phyloP scores from a whole-genome alignment of 2,888 invertebrate species.

The Platycheirus albimanus region DNA sequence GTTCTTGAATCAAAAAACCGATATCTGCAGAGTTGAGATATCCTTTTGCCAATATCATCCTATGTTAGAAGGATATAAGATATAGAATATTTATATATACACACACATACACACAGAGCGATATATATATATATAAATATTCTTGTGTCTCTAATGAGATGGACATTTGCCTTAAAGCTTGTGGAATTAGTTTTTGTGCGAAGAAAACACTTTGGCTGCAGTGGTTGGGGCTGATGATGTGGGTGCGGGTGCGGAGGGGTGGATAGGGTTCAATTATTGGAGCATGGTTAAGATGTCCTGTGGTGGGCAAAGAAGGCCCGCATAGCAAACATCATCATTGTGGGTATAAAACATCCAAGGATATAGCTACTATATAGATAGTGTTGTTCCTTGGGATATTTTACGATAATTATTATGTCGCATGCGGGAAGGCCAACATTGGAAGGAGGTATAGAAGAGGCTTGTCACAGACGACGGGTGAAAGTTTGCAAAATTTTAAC shows the following conservation, averaged over 20 bases:
- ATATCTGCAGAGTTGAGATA: slow-evolving; percentile 66
- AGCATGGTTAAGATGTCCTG: neutral
- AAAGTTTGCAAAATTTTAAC: slow-evolving; percentile 53
- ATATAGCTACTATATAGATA: slow-evolving; percentile 4
- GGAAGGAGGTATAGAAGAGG: neutral
- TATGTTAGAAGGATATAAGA: slow-evolving; percentile 7
- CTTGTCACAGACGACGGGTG: slow-evolving; percentile 23
- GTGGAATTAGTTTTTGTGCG: slow-evolving; percentile 65
- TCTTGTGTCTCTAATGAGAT: slow-evolving; percentile 57
- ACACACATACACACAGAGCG: neutral
- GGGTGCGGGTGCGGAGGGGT: neutral
- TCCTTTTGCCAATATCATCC: slow-evolving; percentile 47
- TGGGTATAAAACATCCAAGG: slow-evolving; percentile 18
- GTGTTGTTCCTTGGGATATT: slow-evolving; percentile 47
- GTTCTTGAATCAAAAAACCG: slow-evolving; percentile 65
- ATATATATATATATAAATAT: neutral
- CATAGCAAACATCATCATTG: slow-evolving; percentile 62
- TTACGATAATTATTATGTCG: slow-evolving; percentile 67
- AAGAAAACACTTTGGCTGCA: slow-evolving; percentile 66
- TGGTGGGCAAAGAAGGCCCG: slow-evolving; percentile 15
- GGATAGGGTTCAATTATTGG: slow-evolving; percentile 34
- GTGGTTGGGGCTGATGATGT: neutral
- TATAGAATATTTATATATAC: neutral
- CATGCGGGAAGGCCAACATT: slow-evolving; percentile 1
- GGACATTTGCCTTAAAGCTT: slow-evolving; percentile 65